These are phyloP conservation scores for Lithophane semibrunnea DNA, from an alignment of 2,888 invertebrate genomes.

Conservation along the genomic window DNA sequence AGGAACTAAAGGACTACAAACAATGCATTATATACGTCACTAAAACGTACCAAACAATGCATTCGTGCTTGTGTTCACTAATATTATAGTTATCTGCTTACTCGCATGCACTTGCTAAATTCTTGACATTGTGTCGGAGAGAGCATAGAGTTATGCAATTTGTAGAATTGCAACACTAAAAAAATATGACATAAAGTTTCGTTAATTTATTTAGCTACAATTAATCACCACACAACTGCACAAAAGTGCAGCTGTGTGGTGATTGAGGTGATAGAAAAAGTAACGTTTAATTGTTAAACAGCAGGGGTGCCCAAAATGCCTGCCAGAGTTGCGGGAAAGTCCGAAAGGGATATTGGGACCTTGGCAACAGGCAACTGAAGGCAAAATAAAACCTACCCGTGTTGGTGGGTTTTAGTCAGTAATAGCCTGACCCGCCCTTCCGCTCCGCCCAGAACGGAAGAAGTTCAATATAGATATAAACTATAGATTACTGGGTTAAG, in stretches of 20 bases:
- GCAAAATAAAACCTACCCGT: no score
- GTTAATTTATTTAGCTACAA: no score
- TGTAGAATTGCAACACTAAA: slow-evolving; percentile 16
- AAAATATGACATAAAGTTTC: neutral
- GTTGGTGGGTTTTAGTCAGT: no score
- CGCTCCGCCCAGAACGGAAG: no score
- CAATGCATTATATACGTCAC: neutral
- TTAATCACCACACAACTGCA: no score
- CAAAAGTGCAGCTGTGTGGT: no score
- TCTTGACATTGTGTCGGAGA: slow-evolving; percentile 69
- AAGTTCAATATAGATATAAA: no score
- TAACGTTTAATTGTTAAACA: neutral
- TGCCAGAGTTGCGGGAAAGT: no score
- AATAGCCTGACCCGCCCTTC: no score
- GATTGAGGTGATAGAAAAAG: neutral
- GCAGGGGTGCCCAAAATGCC: no score
- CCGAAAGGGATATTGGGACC: no score
- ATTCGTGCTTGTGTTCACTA: slow-evolving; percentile 18
- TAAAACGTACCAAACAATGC: neutral
- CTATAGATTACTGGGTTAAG: neutral
- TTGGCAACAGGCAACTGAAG: no score
- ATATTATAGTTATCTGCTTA: slow-evolving; percentile 16
- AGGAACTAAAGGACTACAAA: neutral
- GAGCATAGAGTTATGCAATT: slow-evolving; percentile 57
- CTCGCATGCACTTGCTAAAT: slow-evolving; percentile 65